Conservation (phyloP, 2,797 vertebrate species). For the Micromesistius poutassou region DNA sequence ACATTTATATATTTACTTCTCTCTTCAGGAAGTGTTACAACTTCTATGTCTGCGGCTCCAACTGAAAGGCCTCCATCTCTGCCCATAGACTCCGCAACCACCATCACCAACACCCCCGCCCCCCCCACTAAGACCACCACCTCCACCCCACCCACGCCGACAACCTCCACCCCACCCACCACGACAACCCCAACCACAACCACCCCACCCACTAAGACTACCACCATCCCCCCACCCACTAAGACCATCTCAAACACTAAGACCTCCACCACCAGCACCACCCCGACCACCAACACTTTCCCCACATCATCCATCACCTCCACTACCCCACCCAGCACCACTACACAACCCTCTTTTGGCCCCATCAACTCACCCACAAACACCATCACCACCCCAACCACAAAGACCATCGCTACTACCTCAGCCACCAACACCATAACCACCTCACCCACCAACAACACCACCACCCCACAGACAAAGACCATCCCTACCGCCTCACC, state of each 20-base stretch:
- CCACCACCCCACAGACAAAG: not conserved
- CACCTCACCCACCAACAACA: not conserved
- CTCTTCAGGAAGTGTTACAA: not conserved
- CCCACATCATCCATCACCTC: not conserved
- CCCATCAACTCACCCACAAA: not conserved
- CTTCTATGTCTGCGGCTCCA: not conserved
- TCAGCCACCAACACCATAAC: not conserved
- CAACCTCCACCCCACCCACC: not conserved
- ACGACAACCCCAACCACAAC: not conserved
- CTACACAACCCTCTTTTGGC: not conserved
- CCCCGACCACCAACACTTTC: not conserved
- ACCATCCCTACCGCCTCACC: not conserved
- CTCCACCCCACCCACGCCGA: not conserved
- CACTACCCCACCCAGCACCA: not conserved
- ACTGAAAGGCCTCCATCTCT: not conserved
- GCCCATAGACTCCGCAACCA: not conserved
- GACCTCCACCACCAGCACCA: not conserved
- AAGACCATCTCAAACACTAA: not conserved
- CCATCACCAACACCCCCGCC: not conserved
- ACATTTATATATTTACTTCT: not conserved
- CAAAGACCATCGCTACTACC: not conserved
- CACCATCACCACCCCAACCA: not conserved
- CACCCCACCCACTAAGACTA: not conserved
- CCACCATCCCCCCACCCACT: not conserved
- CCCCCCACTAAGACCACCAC: not conserved